Base-by-base conservation (phyloP, 1,140 invertebrate species). In the Gryon sp. region DNA sequence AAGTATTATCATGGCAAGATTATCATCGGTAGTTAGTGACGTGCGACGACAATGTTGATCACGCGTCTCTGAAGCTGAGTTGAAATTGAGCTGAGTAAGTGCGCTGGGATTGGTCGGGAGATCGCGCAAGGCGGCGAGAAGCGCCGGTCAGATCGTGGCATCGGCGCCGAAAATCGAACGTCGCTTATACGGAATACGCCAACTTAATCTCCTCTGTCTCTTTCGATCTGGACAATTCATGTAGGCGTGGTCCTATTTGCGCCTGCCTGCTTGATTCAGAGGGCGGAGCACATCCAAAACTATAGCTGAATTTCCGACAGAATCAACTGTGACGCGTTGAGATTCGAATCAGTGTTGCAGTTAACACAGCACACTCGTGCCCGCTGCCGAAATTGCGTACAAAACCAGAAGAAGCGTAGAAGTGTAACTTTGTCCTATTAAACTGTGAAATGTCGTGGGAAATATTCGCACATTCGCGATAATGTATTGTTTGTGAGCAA, bases 361-460 rank as follows among this genome's bases (percentile, higher is more conserved):
- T 79, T 85, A 80, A 76, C 72, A 70, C 78, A 69, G 80, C 75
- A 75, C 70, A 78, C 73, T 74, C 78, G 77, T 76, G 72, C 48
- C 78, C 18, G 50, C 32, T 12, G 11, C 11, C 0, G 11, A 28
- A 30, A 2, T 15, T 16, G 15, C 36, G 22, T 5, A 2, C 28
- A 32, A 12, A n/a, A n/a, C 11, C 11, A 2, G 11, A 11, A 4
- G 2, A 1, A 12, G n/a, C 9, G 9, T 34, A 34, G 11, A 11
- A 4, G 5, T 34, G 73, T 76, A 63, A 73, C 75, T 32, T 19
- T 38, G 18, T 32, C 11, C 19, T 80, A 43, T 55, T 74, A 24
- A 24, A 34, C 2, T 2, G 9, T 6, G 41, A 66, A 18, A 28
- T 32, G 41, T 62, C 45, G 60, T 20, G 40, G 59, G 15, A 12